Percentiles rank a stretch among this genome's conserved stretches.
These are phyloP conservation scores for Hydractinia echinata DNA, from an alignment of 30 jellyfish, hydroid and myxozoan species.

Conservation along the genomic window DNA sequence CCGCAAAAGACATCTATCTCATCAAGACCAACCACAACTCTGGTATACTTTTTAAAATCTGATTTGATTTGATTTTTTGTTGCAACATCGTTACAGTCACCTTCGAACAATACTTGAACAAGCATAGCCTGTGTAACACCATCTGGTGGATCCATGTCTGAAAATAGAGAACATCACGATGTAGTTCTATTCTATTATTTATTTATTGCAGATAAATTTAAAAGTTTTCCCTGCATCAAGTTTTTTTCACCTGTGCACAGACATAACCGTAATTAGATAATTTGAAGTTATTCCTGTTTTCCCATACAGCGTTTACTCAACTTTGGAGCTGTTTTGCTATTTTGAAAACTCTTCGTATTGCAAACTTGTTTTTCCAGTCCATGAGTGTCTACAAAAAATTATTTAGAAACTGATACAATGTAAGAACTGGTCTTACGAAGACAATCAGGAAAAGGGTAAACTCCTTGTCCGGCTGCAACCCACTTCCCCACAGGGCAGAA, in stretches of 20 bases:
- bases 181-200: too few relatives aligned
- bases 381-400: too few relatives aligned
- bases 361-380: too few relatives aligned
- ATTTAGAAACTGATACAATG: not conserved
- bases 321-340: too few relatives aligned
- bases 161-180: not conserved
- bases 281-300: too few relatives aligned
- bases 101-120: slow-evolving; percentile 35
- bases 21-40: slow-evolving; percentile 18
- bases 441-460: slow-evolving; percentile 35
- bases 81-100: slow-evolving; percentile 58
- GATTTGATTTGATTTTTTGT: slow-evolving; percentile 37
- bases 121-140: slow-evolving; percentile 32
- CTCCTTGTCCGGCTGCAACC: slow-evolving; percentile 24
- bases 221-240: too few relatives aligned
- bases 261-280: too few relatives aligned
- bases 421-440: slow-evolving; percentile 9
- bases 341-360: too few relatives aligned
- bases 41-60: slow-evolving; percentile 22
- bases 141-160: slow-evolving; percentile 57
- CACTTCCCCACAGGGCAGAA: slow-evolving; percentile 11
- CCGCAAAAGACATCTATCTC: slow-evolving; percentile 46
- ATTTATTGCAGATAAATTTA: too few relatives aligned
- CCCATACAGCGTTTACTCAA: too few relatives aligned
- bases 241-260: too few relatives aligned